Base-by-base conservation (phyloP, 1,140 invertebrate species). In the Pseudoatta argentina region DNA sequence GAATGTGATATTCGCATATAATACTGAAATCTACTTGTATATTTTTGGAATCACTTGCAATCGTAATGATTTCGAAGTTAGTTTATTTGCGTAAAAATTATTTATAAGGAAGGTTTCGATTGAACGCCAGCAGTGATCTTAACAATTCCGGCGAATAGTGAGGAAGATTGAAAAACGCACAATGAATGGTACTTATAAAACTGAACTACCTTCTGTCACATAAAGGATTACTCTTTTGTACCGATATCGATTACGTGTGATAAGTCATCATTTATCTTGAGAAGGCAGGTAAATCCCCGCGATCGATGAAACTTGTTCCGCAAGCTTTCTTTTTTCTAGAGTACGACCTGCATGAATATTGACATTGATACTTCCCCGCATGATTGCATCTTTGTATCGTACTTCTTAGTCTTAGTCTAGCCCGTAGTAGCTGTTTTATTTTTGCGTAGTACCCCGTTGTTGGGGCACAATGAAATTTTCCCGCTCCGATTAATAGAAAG, bases 271-370 rank as follows among this genome's bases (percentile, higher is more conserved):
- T 69, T 69, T 64, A 75, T 8, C 14, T 61, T 10, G 14, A 53
- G 27, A 83, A 30, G 57, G 34, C 78, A 90, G 85, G 86, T 81
- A 88, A 88, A 48, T 18, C 21, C 5, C 14, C 75, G 27, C 51
- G 69, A 69, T 30, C 61, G 24, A 69, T 44, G 30, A 76, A 51
- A 79, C 39, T 66, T 30, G 76, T 85, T 87, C 48, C 53, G 73
- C 92, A 94, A 94, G 93, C 94, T 94, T 94, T 94, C 77, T 94
- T 94, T 94, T 83, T 95, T 94, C 93, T 93, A 85, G 51, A 90
- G 30, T 81, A 21, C 57, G 48, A 10, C 63, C 53, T 92, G 91
- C 88, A 92, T 91, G 91, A 71, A 16, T 88, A 34, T 72, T 69
- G 61, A 67, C 55, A 88, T 78, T 34, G 57, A 86, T 72, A 88